These are phyloP conservation scores for Leptopilina clavipes DNA, from an alignment of 1,140 invertebrate species.

Conservation along the genomic window DNA sequence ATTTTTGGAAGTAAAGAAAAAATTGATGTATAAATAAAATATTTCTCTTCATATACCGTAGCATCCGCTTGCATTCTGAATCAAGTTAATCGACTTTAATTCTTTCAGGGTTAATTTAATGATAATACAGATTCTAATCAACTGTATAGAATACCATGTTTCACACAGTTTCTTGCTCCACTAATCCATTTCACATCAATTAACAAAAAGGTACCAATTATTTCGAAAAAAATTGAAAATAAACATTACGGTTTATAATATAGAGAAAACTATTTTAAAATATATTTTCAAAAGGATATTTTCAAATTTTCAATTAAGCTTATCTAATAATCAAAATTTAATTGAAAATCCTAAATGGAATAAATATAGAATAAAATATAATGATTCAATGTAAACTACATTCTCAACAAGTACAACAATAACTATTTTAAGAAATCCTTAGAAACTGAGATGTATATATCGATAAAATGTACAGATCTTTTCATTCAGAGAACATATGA, in stretches of 20 bases:
- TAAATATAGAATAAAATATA: not conserved
- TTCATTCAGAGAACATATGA: conserved; percentile 22
- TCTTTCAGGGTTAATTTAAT: conserved; percentile 30
- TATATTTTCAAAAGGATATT: too few species aligned
- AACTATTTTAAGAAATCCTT: conserved; percentile 14
- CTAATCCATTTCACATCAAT: conserved; percentile 15
- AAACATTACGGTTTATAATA: too few species aligned
- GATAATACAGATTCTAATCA: conserved; percentile 27
- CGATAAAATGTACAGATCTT: conserved; percentile 16
- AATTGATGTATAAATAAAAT: not conserved
- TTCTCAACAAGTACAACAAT: not conserved
- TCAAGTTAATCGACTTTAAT: not conserved
- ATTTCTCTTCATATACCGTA: not conserved
- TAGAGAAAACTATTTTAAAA: too few species aligned
- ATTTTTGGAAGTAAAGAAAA: too few species aligned
- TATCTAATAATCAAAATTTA: too few species aligned
- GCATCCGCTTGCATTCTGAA: not conserved
- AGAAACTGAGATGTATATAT: not conserved
- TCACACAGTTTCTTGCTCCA: conserved; percentile 2
- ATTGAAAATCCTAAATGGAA: too few species aligned
- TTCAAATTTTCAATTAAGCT: too few species aligned
- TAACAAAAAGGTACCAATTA: not conserved
- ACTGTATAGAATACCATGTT: not conserved
- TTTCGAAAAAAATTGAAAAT: not conserved
- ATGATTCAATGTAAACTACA: not conserved